A percentile compares a stretch with the other conserved stretches of the same genome.
phyloP scores from a whole-genome alignment of 2,113 vertebrate genomes.

The Romanogobio albipinnatus region DNA sequence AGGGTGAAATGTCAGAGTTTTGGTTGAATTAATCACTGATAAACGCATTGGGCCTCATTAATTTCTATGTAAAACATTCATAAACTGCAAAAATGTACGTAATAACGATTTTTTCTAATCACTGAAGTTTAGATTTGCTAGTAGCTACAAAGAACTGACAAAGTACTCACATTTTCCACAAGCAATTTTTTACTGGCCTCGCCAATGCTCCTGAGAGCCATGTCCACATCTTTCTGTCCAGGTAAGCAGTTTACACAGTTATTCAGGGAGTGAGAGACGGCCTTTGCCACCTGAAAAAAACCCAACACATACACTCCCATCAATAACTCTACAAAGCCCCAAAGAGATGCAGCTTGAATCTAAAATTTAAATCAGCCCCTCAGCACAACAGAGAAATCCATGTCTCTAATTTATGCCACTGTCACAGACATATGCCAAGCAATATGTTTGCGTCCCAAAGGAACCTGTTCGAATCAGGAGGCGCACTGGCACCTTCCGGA shows the following conservation, averaged over 20 bases:
- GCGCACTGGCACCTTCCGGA: slow-evolving; percentile 61
- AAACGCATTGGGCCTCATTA: background rate
- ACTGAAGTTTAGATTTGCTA: background rate
- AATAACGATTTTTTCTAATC: background rate
- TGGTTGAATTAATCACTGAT: background rate
- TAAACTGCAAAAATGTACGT: background rate
- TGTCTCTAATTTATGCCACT: slow-evolving; percentile 71
- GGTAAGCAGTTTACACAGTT: slow-evolving; percentile 99
- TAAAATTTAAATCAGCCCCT: slow-evolving; percentile 68
- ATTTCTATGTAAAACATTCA: background rate
- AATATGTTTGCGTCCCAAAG: slow-evolving; percentile 71
- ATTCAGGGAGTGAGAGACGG: slow-evolving; percentile 96
- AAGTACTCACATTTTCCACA: slow-evolving; percentile 87
- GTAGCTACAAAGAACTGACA: slow-evolving; percentile 19
- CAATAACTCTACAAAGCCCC: slow-evolving; percentile 58
- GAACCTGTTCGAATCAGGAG: slow-evolving; percentile 62
- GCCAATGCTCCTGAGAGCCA: slow-evolving; percentile 96
- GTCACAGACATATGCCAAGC: slow-evolving; percentile 70
- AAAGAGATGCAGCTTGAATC: slow-evolving; percentile 31
- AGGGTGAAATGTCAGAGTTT: background rate
- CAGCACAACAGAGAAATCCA: slow-evolving; percentile 60
- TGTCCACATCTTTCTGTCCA: slow-evolving; percentile 98
- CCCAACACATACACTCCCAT: slow-evolving; percentile 8
- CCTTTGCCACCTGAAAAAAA: slow-evolving; percentile 91
- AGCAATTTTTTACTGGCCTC: slow-evolving; percentile 98